Evolutionary conservation across 2,797 vertebrate genomes (phyloP).

Genomic region (Cyclopterus lumpus): DNA sequence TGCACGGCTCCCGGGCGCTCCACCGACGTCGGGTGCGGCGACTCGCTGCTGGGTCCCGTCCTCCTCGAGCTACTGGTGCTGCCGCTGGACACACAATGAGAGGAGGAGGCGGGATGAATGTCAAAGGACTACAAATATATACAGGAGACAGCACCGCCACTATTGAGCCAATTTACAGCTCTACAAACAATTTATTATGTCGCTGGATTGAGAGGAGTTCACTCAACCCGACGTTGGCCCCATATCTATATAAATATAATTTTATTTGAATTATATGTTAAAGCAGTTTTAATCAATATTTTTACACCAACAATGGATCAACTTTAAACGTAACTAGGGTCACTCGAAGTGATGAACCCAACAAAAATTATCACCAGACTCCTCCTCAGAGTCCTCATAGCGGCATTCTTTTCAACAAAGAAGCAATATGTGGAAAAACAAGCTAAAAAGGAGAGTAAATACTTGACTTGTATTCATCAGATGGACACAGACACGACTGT

Average conservation of each 20-base stretch:
- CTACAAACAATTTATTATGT: background rate
- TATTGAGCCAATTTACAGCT: background rate
- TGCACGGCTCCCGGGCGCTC: constrained; percentile 91
- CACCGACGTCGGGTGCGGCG: constrained; percentile 86
- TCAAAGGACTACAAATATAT: background rate
- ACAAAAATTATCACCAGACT: background rate
- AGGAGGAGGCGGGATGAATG: background rate
- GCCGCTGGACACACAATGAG: constrained; percentile 62
- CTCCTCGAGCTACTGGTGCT: constrained; percentile 89
- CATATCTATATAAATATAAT: no score
- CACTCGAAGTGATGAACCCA: background rate
- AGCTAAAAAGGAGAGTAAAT: background rate
- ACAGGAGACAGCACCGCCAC: background rate
- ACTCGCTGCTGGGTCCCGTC: constrained; percentile 80
- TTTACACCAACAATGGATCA: background rate
- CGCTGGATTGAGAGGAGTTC: no score
- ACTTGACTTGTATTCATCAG: background rate
- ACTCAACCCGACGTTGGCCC: no score
- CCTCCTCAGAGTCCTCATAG: background rate
- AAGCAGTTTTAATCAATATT: no score
- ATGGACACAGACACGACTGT: background rate
- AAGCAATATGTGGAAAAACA: background rate
- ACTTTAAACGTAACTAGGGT: background rate
- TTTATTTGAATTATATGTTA: no score
- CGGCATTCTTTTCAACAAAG: background rate